phyloP scores from a whole-genome alignment of 2,113 vertebrate genomes.

The Hemiscyllium ocellatum region DNA sequence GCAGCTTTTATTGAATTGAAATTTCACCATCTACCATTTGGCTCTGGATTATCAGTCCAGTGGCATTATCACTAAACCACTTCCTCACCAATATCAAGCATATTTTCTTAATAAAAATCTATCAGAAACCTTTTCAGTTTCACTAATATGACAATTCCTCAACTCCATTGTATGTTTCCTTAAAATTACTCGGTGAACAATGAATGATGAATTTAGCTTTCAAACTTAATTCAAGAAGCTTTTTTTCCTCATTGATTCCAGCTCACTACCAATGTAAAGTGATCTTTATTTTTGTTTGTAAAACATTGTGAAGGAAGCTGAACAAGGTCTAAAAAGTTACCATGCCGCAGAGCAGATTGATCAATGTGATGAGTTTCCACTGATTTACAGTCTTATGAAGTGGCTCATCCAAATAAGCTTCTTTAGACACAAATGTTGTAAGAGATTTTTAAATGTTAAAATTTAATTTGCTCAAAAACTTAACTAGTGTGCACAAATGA shows the following conservation, averaged over 20 bases:
- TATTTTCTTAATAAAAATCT: not conserved
- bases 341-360: no score
- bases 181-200: not conserved
- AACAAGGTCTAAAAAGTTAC: not conserved
- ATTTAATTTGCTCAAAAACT: not conserved
- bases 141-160: not conserved
- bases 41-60: no score
- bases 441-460: no score
- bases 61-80: no score
- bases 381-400: not conserved
- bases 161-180: not conserved
- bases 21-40: no score
- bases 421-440: no score
- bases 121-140: not conserved
- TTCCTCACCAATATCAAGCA: not conserved
- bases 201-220: not conserved
- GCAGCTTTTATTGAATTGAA: no score
- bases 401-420: not conserved
- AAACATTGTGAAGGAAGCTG: not conserved
- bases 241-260: not conserved
- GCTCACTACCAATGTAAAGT: not conserved
- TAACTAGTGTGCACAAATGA: not conserved
- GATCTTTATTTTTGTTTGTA: not conserved
- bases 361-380: not conserved
- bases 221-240: not conserved